Conservation (phyloP, 2,113 vertebrate genomes). For the Triplophysa siluroides region DNA sequence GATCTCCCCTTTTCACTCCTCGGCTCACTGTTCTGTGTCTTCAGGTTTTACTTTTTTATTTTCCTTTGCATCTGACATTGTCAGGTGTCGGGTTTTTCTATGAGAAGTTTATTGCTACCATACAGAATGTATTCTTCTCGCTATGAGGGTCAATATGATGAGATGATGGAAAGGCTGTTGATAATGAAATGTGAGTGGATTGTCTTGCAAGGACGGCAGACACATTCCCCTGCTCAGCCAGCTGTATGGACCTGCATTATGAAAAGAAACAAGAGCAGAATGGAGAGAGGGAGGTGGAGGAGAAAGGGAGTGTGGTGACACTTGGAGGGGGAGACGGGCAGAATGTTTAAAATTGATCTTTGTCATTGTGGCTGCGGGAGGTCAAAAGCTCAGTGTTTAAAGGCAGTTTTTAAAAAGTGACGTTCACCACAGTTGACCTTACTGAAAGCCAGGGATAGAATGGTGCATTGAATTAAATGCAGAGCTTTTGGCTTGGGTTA, state of each 20-base stretch:
- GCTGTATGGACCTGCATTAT: conserved; percentile 20
- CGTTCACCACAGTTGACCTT: conserved; percentile 12
- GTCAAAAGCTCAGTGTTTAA: conserved; percentile 12
- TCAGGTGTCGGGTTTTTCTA: conserved; percentile 16
- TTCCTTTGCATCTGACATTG: conserved; percentile 1
- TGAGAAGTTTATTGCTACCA: conserved; percentile 33
- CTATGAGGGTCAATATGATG: conserved; percentile 35
- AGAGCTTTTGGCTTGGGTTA: too few species aligned
- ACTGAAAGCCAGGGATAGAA: background rate
- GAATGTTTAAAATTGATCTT: background rate
- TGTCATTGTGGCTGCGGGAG: background rate
- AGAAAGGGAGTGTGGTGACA: background rate
- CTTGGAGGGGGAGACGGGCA: background rate
- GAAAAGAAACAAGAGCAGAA: background rate
- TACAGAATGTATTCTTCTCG: conserved; percentile 20
- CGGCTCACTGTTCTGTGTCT: background rate
- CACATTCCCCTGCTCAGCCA: conserved; percentile 32
- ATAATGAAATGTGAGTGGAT: conserved; percentile 49
- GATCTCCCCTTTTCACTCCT: background rate
- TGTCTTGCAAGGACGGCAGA: conserved; percentile 37
- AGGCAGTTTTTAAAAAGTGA: conserved; percentile 1
- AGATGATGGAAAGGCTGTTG: conserved; percentile 45
- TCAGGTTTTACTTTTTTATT: conserved; percentile 18
- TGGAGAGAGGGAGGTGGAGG: background rate
- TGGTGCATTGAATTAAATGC: background rate